Base-by-base conservation (phyloP, 2,888 invertebrate species). In the Linnaemya tessellans region DNA sequence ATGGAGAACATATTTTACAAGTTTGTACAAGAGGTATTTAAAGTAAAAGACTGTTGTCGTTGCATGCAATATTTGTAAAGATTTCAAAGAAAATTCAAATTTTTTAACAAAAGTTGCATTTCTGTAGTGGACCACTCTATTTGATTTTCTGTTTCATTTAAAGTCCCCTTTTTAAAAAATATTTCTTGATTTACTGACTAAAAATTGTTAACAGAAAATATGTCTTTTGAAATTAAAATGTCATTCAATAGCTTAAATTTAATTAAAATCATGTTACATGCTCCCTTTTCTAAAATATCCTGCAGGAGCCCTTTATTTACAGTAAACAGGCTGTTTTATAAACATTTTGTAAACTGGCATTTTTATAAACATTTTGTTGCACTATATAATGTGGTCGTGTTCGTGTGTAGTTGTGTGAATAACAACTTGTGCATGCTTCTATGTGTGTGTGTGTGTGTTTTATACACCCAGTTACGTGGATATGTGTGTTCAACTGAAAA, bases 221-320 rank as follows among this genome's bases (percentile, higher is more conserved):
- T 15, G 35, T 54, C 41, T 62, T 70, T 62, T 18, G 25, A 79
- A 60, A 49, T 25, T 25, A 9, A 68, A 68, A 60, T 35, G 22
- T 13, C 25, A 30, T 77, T 58, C 25, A 46, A 15, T 60, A 43
- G 11, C n/a, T 8, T 15, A 62, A 18, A 79, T 70, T 79, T 49
- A 79, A 70, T 79, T 79, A 62, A 41, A 62, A 35, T 9, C 18
- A 25, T 79, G 25, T 65, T 56, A 75, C 10, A 41, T 35, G 35
- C 30, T 56, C 13, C 9, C 3, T 60, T 49, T 46, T 11, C 13
- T 30, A 7, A 10, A 56, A 43, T 58, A 1, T 78, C n/a, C 78
- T 51, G 8, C n/a, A 78, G 68, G 58, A 77, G 58, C 22, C 38
- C 18, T 68, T 60, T 68, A 60, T 68, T 60, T 68, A 60, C 58